These are phyloP conservation scores for Eueremaeus valkanovi DNA, from an alignment of 2,888 invertebrate species.

Conservation along the genomic window DNA sequence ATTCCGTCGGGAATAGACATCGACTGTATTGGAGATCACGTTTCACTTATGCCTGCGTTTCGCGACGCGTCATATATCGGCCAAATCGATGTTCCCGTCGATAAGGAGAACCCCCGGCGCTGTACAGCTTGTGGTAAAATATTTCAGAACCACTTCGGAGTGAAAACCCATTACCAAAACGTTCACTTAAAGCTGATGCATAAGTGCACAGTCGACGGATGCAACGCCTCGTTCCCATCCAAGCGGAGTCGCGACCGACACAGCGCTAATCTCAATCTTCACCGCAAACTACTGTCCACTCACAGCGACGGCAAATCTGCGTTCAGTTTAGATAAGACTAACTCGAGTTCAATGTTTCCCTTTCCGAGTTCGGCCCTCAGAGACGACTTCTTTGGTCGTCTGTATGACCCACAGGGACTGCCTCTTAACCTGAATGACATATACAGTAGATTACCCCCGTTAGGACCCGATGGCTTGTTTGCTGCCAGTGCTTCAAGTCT, in stretches of 20 bases:
- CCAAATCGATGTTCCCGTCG: conserved; percentile 71
- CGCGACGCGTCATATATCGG: conserved; percentile 48
- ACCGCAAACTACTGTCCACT: conserved; percentile 78
- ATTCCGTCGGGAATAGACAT: conserved; percentile 29
- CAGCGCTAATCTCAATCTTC: conserved; percentile 83
- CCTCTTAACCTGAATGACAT: conserved; percentile 44
- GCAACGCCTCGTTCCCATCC: conserved; percentile 89
- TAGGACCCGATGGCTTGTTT: conserved; percentile 31
- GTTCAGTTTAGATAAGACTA: conserved; percentile 54
- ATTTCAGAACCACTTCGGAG: conserved; percentile 86
- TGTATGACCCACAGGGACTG: conserved; percentile 58
- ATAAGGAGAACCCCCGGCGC: conserved; percentile 82
- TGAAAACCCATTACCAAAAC: conserved; percentile 92
- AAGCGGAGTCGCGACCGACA: conserved; percentile 88
- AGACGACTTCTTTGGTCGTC: conserved; percentile 71
- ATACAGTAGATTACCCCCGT: conserved; percentile 34
- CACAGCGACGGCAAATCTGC: conserved; percentile 51
- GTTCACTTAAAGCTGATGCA: conserved; percentile 93
- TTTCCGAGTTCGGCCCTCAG: conserved; percentile 57
- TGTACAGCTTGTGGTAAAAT: conserved; percentile 89
- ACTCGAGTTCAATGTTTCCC: conserved; percentile 50
- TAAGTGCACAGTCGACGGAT: conserved; percentile 89
- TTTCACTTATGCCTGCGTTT: conserved; percentile 49
- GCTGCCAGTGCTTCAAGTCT: conserved; percentile 20
- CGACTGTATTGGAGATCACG: conserved; percentile 24